A percentile compares a stretch with the other conserved stretches of the same genome.
phyloP scores from a whole-genome alignment of 37 sponge, comb jelly and placozoan genomes.

The Chondrosia reniformis region DNA sequence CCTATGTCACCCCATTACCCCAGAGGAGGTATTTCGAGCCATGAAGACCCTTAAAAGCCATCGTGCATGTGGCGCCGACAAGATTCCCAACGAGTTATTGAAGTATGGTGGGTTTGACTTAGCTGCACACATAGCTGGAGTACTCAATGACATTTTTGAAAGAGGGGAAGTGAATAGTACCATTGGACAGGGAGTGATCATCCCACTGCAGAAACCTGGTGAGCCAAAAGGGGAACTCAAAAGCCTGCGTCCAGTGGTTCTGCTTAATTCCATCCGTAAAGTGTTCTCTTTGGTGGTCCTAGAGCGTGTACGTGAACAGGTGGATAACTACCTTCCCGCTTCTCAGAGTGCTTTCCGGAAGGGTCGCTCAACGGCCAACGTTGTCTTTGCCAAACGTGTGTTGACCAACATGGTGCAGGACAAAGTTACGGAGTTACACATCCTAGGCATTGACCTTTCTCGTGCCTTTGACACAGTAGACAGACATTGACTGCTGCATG shows the following conservation, averaged over 20 bases:
- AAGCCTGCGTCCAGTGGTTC: not conserved
- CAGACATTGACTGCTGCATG: not conserved
- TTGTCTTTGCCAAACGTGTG: not conserved
- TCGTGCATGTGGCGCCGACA: not conserved
- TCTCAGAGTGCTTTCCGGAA: not conserved
- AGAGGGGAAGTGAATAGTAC: not conserved
- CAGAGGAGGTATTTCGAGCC: not conserved
- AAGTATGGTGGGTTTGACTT: slow-evolving; percentile 7
- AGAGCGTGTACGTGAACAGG: not conserved
- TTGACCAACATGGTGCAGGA: not conserved
- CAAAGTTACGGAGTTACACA: not conserved
- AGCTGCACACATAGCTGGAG: not conserved
- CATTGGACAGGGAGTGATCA: not conserved
- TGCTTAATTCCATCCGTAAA: not conserved
- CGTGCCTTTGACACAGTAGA: too few relatives aligned
- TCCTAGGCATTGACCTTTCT: too few relatives aligned
- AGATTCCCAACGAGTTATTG: slow-evolving; percentile 1
- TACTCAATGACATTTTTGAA: not conserved
- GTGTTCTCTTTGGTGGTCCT: not conserved
- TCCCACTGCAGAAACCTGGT: not conserved
- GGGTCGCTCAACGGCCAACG: not conserved
- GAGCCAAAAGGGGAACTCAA: not conserved
- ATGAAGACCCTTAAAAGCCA: not conserved
- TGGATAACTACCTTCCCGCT: not conserved
- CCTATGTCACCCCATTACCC: not conserved